Evolutionary conservation across 2,113 vertebrate species (phyloP), one percentile per base, ranked within the genome.

Genomic region (Oxyura jamaicensis): DNA sequence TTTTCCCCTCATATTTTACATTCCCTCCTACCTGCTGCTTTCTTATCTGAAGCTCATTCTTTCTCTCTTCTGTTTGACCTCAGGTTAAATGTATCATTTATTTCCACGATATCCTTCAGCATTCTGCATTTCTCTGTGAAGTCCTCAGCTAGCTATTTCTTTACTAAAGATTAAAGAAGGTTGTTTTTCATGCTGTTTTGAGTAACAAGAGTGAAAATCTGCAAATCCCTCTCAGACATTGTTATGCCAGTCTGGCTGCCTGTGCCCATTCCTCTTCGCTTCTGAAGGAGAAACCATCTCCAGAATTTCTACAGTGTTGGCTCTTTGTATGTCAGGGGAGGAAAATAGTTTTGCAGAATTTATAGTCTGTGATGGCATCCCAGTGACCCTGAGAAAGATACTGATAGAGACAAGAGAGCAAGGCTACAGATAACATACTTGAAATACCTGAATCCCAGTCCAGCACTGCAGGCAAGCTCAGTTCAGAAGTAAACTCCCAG

Each of bases 91-190:
- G 4, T 71, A 68, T 93, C 33, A 63, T 75, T 79, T 86, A 56
- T 84, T 94, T 92, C 86, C 66, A 59, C 48, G 1, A 56, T 35
- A 85, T 52, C n/a, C 56, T 88, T 75, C 56, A 79, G 58, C 59
- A 73, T 67, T 97, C 91, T 93, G 35, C 88, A 90, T 94, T 94
- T 84, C 69, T 73, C 68, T 93, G 29, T 83, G 79, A 94, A 80
- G 56, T 53, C n/a, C 7, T 76, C 48, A 50, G 25, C 33, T 58
- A 53, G 39, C n/a, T 56, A 69, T 25, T 50, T 75, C 68, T 91
- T 82, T 59, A 35, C 9, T 48, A 9, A 82, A 91, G 66, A 91
- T 76, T 69, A 84, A 92, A 93, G 35, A 25, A 79, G 16, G 33
- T 46, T 88, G 65, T 29, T 92, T 92, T 79, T 72, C 63, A 65